Evolutionary conservation across 2,113 vertebrate genomes (phyloP), one percentile per base, ranked within the genome.

Genomic region (Scortum barcoo): DNA sequence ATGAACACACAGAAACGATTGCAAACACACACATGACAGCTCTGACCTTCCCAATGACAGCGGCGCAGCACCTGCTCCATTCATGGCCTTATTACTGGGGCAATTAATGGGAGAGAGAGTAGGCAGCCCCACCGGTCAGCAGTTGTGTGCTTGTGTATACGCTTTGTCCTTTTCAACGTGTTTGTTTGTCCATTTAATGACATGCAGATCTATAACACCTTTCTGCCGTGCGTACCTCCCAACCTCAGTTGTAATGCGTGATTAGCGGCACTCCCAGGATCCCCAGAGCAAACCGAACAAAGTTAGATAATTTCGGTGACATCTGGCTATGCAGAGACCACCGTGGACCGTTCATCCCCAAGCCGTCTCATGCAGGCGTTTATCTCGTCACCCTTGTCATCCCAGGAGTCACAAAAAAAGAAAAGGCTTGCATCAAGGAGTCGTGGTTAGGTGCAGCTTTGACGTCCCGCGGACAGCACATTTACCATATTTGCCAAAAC

Each of bases 31-130:
- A 60, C 2, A 40, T 42, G 78, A 81, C 85, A 89, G 85, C 73
- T 56, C 83, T 91, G 90, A 89, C 88, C 85, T 90, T 88, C 76
- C 53, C 71, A 28, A 0, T 84, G 87, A 89, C 81, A 79, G 81
- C 46, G 62, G 44, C 33, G 16, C 14, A 73, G 36, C 48, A 72
- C 26, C 62, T 46, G 60, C 57, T 76, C 14, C 46, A 38, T 72
- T 70, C 79, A 65, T 38, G 19, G 40, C 67, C 69, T 80, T 44
- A 53, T 78, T 76, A 86, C 53, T 42, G 9, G 46, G 28, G 88
- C 77, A 83, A 33, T 84, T 81, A 79, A 66, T 79, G 38, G 11
- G 28, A 10, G 60, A 80, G 66, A 72, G 44, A 76, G 70, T n/a
- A 22, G 75, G 48, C 28, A 0, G n/a, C 40, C 48, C 24, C n/a